Percentiles rank a stretch among this genome's conserved stretches.
Conservation (phyloP, 2,888 invertebrate species). For the Glyphotaelius pellucidus region DNA sequence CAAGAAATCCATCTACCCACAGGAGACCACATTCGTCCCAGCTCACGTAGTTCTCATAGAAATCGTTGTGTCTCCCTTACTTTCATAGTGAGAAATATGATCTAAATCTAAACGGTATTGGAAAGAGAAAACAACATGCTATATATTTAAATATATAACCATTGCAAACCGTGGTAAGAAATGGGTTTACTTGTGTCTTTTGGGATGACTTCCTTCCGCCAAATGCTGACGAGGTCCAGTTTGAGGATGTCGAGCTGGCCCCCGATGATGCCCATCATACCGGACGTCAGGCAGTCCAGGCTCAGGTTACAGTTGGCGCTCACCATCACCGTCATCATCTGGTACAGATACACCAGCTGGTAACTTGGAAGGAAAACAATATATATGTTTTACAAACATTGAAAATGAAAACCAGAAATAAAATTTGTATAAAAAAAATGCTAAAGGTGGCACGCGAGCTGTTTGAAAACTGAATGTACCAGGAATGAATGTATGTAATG, state of each 20-base stretch:
- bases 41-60: no score
- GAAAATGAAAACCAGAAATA: background rate
- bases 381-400: background rate
- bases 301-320: constrained; percentile 69
- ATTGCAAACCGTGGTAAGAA: no score
- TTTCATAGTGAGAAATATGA: no score
- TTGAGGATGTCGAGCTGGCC: constrained; percentile 69
- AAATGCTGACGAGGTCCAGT: constrained; percentile 64
- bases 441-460: no score
- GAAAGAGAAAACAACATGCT: no score
- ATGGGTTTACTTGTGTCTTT: background rate
- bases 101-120: no score
- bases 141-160: no score
- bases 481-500: no score
- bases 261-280: constrained; percentile 68
- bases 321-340: constrained; percentile 68
- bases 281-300: constrained; percentile 69
- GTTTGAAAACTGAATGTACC: no score
- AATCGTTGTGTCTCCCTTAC: no score
- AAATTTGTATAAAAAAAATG: background rate
- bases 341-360: constrained; percentile 69
- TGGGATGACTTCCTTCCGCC: constrained; percentile 3
- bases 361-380: constrained; percentile 65
- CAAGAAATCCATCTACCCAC: no score
- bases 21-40: no score